These are phyloP conservation scores for Papilio polyxenes DNA, from an alignment of 1,140 invertebrate species.

Conservation along the genomic window DNA sequence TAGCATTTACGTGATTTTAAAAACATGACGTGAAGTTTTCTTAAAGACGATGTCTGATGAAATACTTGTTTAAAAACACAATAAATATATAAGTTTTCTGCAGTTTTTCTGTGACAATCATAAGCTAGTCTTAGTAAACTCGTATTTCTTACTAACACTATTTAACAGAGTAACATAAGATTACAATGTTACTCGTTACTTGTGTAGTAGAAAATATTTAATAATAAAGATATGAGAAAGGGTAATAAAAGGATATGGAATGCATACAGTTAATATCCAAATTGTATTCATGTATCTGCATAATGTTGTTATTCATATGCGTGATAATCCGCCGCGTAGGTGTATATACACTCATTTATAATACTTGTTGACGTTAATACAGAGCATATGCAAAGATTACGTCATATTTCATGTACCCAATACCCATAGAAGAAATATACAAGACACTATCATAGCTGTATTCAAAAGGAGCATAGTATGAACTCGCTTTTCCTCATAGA, in stretches of 20 bases:
- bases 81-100: too few relatives aligned
- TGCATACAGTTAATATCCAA: background rate
- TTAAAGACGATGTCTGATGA: too few relatives aligned
- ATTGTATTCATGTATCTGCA: slow-evolving; percentile 12
- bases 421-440: background rate
- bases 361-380: background rate
- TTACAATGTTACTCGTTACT: too few relatives aligned
- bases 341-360: background rate
- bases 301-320: slow-evolving; percentile 22
- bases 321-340: background rate
- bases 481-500: too few relatives aligned
- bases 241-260: background rate
- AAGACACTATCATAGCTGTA: too few relatives aligned
- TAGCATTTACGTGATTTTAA: background rate
- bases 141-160: too few relatives aligned
- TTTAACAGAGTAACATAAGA: too few relatives aligned
- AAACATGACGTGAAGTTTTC: background rate
- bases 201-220: background rate
- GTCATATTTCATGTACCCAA: background rate
- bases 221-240: background rate
- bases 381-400: background rate
- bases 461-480: too few relatives aligned
- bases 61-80: too few relatives aligned
- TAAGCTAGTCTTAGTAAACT: background rate
- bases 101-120: too few relatives aligned